phyloP scores from a whole-genome alignment of 2,113 vertebrate species.

The Erpornis zantholeuca region DNA sequence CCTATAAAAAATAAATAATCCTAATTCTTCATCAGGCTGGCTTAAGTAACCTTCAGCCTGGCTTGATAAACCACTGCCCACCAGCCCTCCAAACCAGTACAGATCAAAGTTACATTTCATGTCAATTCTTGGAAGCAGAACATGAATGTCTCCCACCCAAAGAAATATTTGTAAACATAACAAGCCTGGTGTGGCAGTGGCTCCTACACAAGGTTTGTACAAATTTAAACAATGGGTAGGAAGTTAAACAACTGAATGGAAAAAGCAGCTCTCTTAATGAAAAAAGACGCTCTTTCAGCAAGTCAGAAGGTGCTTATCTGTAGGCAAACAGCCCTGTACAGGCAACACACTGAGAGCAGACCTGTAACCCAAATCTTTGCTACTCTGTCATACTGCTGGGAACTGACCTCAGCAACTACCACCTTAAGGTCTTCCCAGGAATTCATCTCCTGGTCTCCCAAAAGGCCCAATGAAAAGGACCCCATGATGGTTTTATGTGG shows the following conservation, averaged over 20 bases:
- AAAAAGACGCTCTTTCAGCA: constrained; percentile 55
- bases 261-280: constrained; percentile 47
- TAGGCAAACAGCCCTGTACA: background rate
- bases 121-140: constrained; percentile 58
- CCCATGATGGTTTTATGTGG: background rate
- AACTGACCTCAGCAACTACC: background rate
- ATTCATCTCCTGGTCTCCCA: background rate
- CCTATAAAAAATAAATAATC: constrained; percentile 59
- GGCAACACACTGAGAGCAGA: background rate
- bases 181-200: constrained; percentile 22
- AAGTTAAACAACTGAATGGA: constrained; percentile 34
- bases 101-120: constrained; percentile 26
- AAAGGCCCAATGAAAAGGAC: background rate
- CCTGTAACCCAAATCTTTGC: background rate
- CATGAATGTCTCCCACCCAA: constrained; percentile 14
- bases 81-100: constrained; percentile 44
- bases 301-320: constrained; percentile 50
- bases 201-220: constrained; percentile 57
- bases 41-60: constrained; percentile 30
- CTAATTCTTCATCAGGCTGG: constrained; percentile 54
- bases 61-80: constrained; percentile 11
- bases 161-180: constrained; percentile 57
- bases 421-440: background rate
- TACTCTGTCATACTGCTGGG: background rate
- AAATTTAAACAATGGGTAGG: constrained; percentile 11